Conservation (phyloP, 2,113 vertebrate genomes). For the Toxostoma redivivum region DNA sequence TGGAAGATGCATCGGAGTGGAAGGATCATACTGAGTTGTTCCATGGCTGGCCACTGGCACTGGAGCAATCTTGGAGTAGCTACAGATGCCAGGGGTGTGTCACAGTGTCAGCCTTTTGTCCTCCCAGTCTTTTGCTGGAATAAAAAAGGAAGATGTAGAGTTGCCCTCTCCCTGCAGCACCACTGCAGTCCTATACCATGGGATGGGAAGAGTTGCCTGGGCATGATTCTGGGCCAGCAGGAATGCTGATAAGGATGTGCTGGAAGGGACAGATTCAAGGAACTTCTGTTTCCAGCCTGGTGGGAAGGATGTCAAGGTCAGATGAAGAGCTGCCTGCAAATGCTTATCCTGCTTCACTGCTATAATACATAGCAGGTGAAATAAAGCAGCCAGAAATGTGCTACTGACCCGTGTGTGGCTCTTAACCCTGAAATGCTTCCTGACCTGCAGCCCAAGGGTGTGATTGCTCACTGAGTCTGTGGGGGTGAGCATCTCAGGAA, state of each 20-base stretch:
- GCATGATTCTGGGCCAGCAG: background rate
- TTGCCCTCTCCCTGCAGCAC: background rate
- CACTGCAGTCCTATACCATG: background rate
- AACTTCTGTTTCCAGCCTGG: background rate
- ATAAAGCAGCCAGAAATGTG: background rate
- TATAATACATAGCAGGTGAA: background rate
- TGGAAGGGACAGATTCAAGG: background rate
- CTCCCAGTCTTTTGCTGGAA: background rate
- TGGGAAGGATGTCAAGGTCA: background rate
- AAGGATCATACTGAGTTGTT: background rate
- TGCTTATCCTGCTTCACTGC: background rate
- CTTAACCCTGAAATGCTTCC: background rate
- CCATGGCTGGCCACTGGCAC: background rate
- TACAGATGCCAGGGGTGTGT: accelerated
- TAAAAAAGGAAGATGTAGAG: background rate
- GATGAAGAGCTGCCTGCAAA: background rate
- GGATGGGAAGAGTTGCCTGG: accelerated
- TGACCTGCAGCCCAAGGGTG: background rate
- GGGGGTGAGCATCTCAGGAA: background rate
- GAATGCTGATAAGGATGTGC: background rate
- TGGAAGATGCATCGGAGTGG: background rate
- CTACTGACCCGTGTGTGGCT: background rate
- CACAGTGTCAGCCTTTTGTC: background rate
- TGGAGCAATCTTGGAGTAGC: background rate
- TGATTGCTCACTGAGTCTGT: background rate